A percentile compares a stretch with the other conserved stretches of the same genome.
Evolutionary conservation across 2,113 vertebrate genomes (phyloP).

Genomic region (Symphodus melops): DNA sequence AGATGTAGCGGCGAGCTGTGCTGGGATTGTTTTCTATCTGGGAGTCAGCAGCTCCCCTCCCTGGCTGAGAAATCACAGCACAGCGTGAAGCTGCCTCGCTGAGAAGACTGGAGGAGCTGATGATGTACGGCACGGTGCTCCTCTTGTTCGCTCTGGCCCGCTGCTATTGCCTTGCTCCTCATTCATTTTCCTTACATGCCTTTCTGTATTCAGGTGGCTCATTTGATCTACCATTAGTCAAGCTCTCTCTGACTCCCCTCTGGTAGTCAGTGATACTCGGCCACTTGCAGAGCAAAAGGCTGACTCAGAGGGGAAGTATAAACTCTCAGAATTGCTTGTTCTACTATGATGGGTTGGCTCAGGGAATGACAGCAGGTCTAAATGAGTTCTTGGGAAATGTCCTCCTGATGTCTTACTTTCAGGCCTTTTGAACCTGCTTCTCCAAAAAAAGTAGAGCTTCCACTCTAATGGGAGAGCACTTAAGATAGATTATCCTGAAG

Average conservation of each 20-base stretch:
- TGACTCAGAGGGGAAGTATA: neutral
- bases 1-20: neutral
- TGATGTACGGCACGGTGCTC: neutral
- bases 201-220: neutral
- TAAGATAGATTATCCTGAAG: conserved; percentile 12
- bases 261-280: neutral
- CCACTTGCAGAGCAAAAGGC: neutral
- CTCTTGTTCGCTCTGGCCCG: conserved; percentile 9
- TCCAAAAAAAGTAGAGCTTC: conserved; percentile 13
- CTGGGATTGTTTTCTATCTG: conserved; percentile 39
- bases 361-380: conserved; percentile 18
- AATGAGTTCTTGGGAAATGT: conserved; percentile 27
- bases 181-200: neutral
- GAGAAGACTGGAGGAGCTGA: neutral
- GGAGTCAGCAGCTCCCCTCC: conserved; percentile 74
- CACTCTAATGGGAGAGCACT: conserved; percentile 38
- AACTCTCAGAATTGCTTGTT: conserved; percentile 14
- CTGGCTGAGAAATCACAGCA: conserved; percentile 65
- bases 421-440: neutral
- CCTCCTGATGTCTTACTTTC: conserved; percentile 2
- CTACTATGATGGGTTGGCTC: neutral
- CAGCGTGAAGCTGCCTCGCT: conserved; percentile 25
- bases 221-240: conserved; percentile 8
- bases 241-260: neutral
- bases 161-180: conserved; percentile 9